These are phyloP conservation scores for Pterostichus niger DNA, from an alignment of 2,888 invertebrate species.

Conservation along the genomic window DNA sequence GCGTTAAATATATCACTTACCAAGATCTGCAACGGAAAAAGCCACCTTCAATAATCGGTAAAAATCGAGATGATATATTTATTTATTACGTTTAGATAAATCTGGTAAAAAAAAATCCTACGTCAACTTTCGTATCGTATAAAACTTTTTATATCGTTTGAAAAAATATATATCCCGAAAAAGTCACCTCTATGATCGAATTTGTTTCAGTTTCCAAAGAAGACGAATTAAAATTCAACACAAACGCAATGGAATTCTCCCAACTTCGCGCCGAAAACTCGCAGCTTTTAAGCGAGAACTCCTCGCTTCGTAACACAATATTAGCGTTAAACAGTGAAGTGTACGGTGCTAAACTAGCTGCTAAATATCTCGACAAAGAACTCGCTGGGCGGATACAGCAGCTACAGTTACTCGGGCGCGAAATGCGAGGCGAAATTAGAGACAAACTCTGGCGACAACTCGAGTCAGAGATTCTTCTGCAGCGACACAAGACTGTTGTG, in stretches of 20 bases:
- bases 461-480: slow-evolving; percentile 91
- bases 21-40: too few species aligned
- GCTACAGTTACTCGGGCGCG: slow-evolving; percentile 88
- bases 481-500: slow-evolving; percentile 90
- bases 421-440: slow-evolving; percentile 88
- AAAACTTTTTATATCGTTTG: not conserved
- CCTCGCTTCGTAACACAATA: slow-evolving; percentile 84
- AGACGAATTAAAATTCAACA: slow-evolving; percentile 75
- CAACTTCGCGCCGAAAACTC: slow-evolving; percentile 79
- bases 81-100: not conserved
- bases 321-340: slow-evolving; percentile 89
- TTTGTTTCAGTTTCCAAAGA: slow-evolving; percentile 71
- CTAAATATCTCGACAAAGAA: slow-evolving; percentile 92
- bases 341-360: slow-evolving; percentile 90
- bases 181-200: not conserved
- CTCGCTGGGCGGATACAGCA: slow-evolving; percentile 91
- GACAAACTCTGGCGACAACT: slow-evolving; percentile 90
- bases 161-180: slow-evolving; percentile 1
- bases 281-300: slow-evolving; percentile 84
- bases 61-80: not conserved
- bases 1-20: too few species aligned
- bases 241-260: slow-evolving; percentile 75
- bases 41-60: too few species aligned
- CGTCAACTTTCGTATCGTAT: not conserved
- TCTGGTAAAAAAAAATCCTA: not conserved